These are phyloP conservation scores for Petrophora chlorosata DNA, from an alignment of 2,888 invertebrate genomes.

Conservation along the genomic window DNA sequence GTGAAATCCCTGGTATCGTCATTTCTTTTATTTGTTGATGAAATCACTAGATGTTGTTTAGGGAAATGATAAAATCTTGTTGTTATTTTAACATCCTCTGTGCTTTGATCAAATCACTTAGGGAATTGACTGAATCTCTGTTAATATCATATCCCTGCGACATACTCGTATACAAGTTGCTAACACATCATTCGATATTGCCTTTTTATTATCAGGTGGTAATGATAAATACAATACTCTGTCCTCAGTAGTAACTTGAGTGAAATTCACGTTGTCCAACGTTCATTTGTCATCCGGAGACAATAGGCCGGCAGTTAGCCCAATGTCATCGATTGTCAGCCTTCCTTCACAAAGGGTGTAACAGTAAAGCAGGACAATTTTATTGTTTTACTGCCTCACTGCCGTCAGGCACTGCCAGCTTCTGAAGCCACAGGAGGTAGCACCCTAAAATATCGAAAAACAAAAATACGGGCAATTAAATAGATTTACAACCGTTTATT, in stretches of 20 bases:
- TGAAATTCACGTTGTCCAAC: conserved; percentile 54
- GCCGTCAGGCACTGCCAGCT: too few relatives aligned
- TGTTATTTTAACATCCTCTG: too few relatives aligned
- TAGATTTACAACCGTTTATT: conserved; percentile 75
- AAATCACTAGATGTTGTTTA: too few relatives aligned
- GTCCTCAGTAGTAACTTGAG: conserved; percentile 9
- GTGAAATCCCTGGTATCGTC: too few relatives aligned
- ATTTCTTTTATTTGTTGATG: too few relatives aligned
- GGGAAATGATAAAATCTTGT: too few relatives aligned
- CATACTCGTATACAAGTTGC: too few relatives aligned
- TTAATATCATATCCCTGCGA: too few relatives aligned
- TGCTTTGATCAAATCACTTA: too few relatives aligned
- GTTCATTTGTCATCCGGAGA: conserved; percentile 72
- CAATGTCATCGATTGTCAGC: conserved; percentile 64
- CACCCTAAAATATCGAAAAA: conserved; percentile 68
- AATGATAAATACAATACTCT: conserved; percentile 2
- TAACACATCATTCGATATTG: too few relatives aligned
- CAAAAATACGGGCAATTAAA: conserved; percentile 71
- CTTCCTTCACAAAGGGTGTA: conserved; percentile 57
- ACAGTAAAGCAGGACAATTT: conserved; percentile 71
- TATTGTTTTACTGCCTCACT: conserved; percentile 71
- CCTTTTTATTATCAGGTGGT: too few relatives aligned
- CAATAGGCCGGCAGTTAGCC: conserved; percentile 63
- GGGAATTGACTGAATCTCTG: too few relatives aligned
- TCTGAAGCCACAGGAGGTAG: conserved; percentile 78